phyloP scores from a whole-genome alignment of 2,113 vertebrate species.

The Thermophis baileyi region DNA sequence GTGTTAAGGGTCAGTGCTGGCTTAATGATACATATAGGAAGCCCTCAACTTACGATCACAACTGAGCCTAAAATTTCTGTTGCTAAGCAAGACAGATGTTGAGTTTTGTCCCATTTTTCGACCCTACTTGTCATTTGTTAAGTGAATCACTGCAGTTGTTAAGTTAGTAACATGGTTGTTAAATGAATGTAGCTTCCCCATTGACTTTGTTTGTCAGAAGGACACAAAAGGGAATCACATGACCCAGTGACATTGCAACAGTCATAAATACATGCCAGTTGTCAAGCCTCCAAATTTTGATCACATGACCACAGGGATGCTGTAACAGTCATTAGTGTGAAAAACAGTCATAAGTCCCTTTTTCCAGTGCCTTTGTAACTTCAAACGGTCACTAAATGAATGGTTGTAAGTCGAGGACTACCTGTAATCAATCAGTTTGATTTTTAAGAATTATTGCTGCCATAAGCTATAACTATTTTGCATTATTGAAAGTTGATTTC shows the following conservation, averaged over 20 bases:
- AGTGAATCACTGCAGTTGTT: background rate
- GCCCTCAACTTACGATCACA: no score
- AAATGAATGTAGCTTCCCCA: background rate
- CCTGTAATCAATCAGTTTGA: background rate
- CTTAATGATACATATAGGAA: background rate
- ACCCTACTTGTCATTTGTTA: background rate
- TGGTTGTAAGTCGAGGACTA: no score
- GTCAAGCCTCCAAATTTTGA: no score
- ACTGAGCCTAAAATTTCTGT: background rate
- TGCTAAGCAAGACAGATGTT: background rate
- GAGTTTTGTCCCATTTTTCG: background rate
- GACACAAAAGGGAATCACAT: no score
- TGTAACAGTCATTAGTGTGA: no score
- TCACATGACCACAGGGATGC: no score
- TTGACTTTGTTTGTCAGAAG: no score
- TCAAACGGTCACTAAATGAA: no score
- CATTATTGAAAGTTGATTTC: background rate
- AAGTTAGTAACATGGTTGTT: background rate
- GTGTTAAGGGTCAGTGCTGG: background rate
- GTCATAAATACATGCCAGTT: no score
- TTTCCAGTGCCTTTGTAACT: no score
- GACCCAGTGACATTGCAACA: no score
- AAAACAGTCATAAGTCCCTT: no score
- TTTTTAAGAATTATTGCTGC: background rate
- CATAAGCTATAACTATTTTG: background rate